A percentile compares a stretch with the other conserved stretches of the same genome.
These are phyloP conservation scores for Leptobrachium leishanense DNA, from an alignment of 2,113 vertebrate genomes.

Conservation along the genomic window DNA sequence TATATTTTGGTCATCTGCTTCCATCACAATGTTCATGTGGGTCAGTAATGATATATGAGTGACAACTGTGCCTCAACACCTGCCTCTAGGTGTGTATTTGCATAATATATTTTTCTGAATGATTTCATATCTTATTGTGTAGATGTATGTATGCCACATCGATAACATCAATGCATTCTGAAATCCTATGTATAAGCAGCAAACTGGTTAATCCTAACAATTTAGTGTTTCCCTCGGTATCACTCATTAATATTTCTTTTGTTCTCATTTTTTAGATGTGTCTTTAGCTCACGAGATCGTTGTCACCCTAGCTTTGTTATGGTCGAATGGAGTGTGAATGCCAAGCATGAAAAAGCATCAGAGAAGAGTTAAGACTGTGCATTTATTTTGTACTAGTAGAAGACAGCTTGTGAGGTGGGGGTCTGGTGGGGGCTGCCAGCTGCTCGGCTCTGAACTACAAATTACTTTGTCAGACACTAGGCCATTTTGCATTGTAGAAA, in stretches of 20 bases:
- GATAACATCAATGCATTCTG: no score
- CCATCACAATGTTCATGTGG: no score
- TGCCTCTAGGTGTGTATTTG: no score
- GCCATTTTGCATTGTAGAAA: slow-evolving; percentile 31
- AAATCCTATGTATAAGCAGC: no score
- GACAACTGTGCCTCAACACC: no score
- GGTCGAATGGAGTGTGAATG: slow-evolving; percentile 21
- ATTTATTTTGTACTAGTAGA: slow-evolving; percentile 26
- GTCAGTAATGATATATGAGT: no score
- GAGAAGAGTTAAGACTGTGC: slow-evolving; percentile 38
- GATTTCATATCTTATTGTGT: no score
- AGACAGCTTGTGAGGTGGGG: slow-evolving; percentile 42
- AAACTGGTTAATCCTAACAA: no score
- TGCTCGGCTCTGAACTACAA: slow-evolving; percentile 45
- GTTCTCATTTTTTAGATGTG: neutral
- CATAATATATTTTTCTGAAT: no score
- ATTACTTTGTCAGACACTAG: slow-evolving; percentile 44
- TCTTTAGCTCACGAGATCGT: neutral
- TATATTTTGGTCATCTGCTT: no score
- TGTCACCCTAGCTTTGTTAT: slow-evolving; percentile 9
- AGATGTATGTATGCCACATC: no score
- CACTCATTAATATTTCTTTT: neutral
- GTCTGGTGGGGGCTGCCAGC: slow-evolving; percentile 33
- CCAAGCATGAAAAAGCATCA: slow-evolving; percentile 19
- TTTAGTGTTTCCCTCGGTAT: no score